Evolutionary conservation across 2,888 invertebrate genomes (phyloP).

Genomic region (Apamea monoglypha): DNA sequence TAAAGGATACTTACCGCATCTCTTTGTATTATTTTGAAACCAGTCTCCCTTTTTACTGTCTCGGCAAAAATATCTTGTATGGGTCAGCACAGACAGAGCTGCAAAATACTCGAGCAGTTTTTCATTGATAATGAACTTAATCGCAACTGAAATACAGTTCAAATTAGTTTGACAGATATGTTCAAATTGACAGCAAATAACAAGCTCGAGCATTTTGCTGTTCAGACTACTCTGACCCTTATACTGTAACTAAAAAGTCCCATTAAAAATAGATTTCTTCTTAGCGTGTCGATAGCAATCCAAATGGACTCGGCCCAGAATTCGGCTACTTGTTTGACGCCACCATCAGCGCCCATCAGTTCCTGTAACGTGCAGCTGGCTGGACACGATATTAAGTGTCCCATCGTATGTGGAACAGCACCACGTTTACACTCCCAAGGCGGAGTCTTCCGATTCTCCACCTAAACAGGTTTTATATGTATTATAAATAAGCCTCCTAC

Average conservation of each 20-base stretch:
- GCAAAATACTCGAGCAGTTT: neutral
- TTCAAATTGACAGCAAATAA: neutral
- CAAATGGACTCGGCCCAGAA: too few species aligned
- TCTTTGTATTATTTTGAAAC: conserved; percentile 69
- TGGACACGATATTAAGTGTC: too few species aligned
- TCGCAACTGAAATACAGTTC: neutral
- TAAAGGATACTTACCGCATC: conserved; percentile 84
- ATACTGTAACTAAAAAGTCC: neutral
- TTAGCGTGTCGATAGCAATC: too few species aligned
- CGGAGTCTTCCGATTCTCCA: too few species aligned
- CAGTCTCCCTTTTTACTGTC: neutral
- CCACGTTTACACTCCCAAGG: too few species aligned
- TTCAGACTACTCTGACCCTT: neutral
- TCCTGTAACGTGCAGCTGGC: too few species aligned
- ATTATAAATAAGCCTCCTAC: neutral
- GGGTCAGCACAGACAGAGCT: neutral
- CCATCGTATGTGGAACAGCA: too few species aligned
- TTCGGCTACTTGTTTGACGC: too few species aligned
- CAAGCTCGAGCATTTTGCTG: neutral
- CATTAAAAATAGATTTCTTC: too few species aligned
- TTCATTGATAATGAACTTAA: neutral
- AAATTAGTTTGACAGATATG: neutral
- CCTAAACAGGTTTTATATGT: too few species aligned
- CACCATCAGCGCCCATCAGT: too few species aligned
- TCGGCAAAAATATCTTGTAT: neutral